Evolutionary conservation across 2,888 invertebrate species (phyloP).

Genomic region (Petrolisthes cinctipes): DNA sequence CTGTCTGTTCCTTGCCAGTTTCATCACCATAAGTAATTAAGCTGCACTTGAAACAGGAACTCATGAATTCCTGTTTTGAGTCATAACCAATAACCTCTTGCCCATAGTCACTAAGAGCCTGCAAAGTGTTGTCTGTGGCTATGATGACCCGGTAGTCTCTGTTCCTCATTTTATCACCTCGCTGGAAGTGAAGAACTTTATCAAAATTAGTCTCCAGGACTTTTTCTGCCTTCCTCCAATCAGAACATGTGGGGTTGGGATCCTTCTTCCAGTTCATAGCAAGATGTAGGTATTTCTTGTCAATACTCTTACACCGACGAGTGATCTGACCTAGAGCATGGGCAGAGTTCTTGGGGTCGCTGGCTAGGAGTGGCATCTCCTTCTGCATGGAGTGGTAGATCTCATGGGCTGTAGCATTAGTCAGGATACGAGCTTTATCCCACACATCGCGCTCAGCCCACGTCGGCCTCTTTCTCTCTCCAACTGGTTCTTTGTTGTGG

Average conservation of each 20-base stretch:
- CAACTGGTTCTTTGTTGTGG: slow-evolving; percentile 24
- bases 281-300: slow-evolving; percentile 29
- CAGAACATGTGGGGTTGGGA: slow-evolving; percentile 30
- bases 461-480: slow-evolving; percentile 25
- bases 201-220: slow-evolving; percentile 27
- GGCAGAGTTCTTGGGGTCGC: slow-evolving; percentile 14
- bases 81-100: slow-evolving; percentile 27
- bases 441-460: slow-evolving; percentile 31
- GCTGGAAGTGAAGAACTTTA: slow-evolving; percentile 23
- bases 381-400: slow-evolving; percentile 38
- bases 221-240: slow-evolving; percentile 38
- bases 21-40: slow-evolving; percentile 25
- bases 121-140: slow-evolving; percentile 17
- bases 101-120: slow-evolving; percentile 21
- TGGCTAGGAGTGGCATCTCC: slow-evolving; percentile 8
- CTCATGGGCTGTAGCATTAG: slow-evolving; percentile 31
- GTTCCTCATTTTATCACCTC: slow-evolving; percentile 15
- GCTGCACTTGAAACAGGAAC: slow-evolving; percentile 14
- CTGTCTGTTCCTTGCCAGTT: slow-evolving; percentile 19
- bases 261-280: slow-evolving; percentile 40
- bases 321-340: slow-evolving; percentile 31
- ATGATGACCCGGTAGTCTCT: slow-evolving; percentile 24
- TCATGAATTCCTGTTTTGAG: slow-evolving; percentile 38
- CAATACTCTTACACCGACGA: slow-evolving; percentile 31
- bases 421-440: slow-evolving; percentile 26